These are phyloP conservation scores for Eupithecia tripunctaria DNA, from an alignment of 2,888 invertebrate genomes.

Conservation along the genomic window DNA sequence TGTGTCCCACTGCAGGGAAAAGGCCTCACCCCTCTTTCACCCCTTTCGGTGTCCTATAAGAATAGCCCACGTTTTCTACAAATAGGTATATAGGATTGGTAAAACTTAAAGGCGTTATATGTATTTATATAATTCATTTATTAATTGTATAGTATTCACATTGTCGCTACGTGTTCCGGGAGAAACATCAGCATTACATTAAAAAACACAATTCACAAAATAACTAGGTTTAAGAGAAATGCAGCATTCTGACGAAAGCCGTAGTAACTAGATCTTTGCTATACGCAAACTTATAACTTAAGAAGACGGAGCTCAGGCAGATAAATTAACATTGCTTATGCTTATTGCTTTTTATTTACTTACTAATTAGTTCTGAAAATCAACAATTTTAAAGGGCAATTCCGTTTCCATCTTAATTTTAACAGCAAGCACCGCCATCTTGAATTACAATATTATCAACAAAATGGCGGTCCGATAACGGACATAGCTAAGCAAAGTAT, in stretches of 20 bases:
- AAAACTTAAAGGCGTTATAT: conserved; percentile 49
- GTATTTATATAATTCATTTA: conserved; percentile 84
- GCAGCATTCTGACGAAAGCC: conserved; percentile 78
- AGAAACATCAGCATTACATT: conserved; percentile 79
- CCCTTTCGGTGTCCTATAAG: too few relatives aligned
- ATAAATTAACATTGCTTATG: conserved; percentile 16
- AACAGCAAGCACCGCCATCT: background rate
- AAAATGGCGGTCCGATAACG: conserved; percentile 2
- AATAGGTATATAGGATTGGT: background rate
- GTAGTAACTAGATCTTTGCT: conserved; percentile 44
- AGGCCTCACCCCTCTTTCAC: too few relatives aligned
- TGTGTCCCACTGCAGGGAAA: too few relatives aligned
- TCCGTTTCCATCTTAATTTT: background rate
- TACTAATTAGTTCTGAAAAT: background rate
- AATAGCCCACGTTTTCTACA: too few relatives aligned
- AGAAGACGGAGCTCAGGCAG: conserved; percentile 38
- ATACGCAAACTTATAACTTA: conserved; percentile 50
- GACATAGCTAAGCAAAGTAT: conserved; percentile 18
- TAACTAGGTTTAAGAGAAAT: conserved; percentile 80
- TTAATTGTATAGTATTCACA: conserved; percentile 84
- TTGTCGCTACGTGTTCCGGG: conserved; percentile 78
- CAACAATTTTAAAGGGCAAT: background rate
- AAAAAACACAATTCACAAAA: conserved; percentile 80
- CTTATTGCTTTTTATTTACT: conserved; percentile 18
- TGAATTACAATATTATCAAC: background rate